A percentile compares a stretch with the other conserved stretches of the same genome.
These are phyloP conservation scores for Bellardia bayeri DNA, from an alignment of 2,888 invertebrate genomes.

Conservation along the genomic window DNA sequence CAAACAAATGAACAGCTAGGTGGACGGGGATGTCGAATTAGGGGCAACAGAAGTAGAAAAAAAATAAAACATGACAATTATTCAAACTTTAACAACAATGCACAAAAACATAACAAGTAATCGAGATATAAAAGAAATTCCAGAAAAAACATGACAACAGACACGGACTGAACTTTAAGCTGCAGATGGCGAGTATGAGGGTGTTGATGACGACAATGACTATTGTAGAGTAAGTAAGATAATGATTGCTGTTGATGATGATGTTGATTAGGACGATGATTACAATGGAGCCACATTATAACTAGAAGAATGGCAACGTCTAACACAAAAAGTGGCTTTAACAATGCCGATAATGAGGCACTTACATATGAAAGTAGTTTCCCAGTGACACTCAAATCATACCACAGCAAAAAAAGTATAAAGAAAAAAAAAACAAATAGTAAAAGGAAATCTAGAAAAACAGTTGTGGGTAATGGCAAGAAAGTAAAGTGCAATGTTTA, in stretches of 20 bases:
- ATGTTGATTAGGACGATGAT: neutral
- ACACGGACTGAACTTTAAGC: conserved; percentile 40
- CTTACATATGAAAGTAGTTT: conserved; percentile 34
- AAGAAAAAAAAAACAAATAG: conserved; percentile 1
- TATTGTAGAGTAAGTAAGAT: neutral
- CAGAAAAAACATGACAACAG: conserved; percentile 57
- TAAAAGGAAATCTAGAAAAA: neutral
- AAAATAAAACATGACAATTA: neutral
- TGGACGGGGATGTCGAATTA: neutral
- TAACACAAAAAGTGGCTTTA: conserved; percentile 37
- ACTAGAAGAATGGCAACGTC: conserved; percentile 3
- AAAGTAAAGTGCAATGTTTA: conserved; percentile 66
- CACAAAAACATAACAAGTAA: neutral
- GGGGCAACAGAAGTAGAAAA: neutral
- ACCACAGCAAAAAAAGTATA: neutral
- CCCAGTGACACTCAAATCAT: conserved; percentile 11
- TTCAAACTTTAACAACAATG: neutral
- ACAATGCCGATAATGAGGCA: conserved; percentile 51
- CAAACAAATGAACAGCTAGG: neutral
- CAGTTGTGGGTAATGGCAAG: conserved; percentile 2
- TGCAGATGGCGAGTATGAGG: neutral
- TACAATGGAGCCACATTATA: conserved; percentile 20
- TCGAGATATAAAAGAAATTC: conserved; percentile 51
- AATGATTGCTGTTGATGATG: conserved; percentile 12
- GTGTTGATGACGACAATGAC: conserved; percentile 39